Evolutionary conservation across 2,797 vertebrate genomes (phyloP).

Genomic region (Macrochelys suwanniensis): DNA sequence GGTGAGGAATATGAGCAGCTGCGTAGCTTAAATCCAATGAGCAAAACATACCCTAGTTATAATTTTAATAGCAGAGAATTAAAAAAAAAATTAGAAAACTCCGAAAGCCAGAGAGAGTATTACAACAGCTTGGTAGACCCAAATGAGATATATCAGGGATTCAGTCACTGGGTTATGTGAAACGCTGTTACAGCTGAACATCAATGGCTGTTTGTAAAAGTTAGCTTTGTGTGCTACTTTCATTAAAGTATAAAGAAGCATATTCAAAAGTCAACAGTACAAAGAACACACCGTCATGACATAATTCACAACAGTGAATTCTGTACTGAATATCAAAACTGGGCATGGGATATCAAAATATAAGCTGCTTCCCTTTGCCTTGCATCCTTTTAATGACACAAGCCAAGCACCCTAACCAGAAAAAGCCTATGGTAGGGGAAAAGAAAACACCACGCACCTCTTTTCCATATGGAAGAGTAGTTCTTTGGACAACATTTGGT

Average conservation of each 20-base stretch:
- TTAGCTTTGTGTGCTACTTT: slow-evolving; percentile 38
- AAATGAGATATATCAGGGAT: slow-evolving; percentile 22
- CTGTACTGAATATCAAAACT: slow-evolving; percentile 6
- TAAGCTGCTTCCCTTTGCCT: slow-evolving; percentile 19
- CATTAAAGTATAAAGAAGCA: slow-evolving; percentile 62
- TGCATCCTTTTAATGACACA: not conserved
- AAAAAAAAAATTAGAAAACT: not conserved
- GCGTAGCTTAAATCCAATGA: not conserved
- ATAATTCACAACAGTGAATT: slow-evolving; percentile 18
- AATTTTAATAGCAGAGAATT: not conserved
- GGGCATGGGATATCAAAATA: slow-evolving; percentile 31
- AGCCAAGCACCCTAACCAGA: slow-evolving; percentile 40
- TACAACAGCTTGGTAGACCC: slow-evolving; percentile 32
- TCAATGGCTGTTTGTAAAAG: slow-evolving; percentile 45
- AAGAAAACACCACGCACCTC: slow-evolving; percentile 2
- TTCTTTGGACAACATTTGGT: slow-evolving; percentile 74
- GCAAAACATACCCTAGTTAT: not conserved
- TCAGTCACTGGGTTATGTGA: slow-evolving; percentile 63
- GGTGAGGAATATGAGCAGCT: not conserved
- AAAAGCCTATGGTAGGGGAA: slow-evolving; percentile 51
- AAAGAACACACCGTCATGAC: slow-evolving; percentile 55
- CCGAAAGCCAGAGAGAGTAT: not conserved
- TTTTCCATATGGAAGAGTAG: slow-evolving; percentile 38
- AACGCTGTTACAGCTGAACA: slow-evolving; percentile 45
- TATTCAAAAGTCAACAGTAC: slow-evolving; percentile 56